These are phyloP conservation scores for Amphiduros pacificus DNA, from an alignment of 2,888 invertebrate genomes.

Conservation along the genomic window DNA sequence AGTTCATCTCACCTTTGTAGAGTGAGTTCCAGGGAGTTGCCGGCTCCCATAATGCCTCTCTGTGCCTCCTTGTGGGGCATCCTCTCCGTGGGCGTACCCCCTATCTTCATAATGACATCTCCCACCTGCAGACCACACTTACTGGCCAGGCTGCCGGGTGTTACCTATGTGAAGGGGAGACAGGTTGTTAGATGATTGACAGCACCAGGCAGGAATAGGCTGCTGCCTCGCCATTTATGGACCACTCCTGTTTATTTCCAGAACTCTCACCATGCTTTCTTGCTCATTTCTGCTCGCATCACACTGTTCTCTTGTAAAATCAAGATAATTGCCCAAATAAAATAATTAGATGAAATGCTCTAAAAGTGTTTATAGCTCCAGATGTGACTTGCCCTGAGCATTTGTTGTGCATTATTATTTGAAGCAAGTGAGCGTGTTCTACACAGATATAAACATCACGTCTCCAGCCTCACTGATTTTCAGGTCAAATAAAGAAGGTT, in stretches of 20 bases:
- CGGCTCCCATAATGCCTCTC: conserved; percentile 49
- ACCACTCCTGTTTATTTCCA: too few species aligned
- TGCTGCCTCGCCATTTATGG: too few species aligned
- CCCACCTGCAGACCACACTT: conserved; percentile 57
- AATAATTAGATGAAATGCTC: background rate
- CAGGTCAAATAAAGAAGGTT: too few species aligned
- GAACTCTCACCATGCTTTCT: too few species aligned
- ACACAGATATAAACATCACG: too few species aligned
- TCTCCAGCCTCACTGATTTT: too few species aligned
- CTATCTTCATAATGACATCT: conserved; percentile 56
- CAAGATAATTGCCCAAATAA: background rate
- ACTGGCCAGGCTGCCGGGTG: conserved; percentile 55
- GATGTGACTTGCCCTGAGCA: too few species aligned
- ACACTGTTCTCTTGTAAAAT: background rate
- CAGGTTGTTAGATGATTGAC: conserved; percentile 5
- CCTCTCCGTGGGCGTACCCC: conserved; percentile 40
- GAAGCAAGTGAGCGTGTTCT: too few species aligned
- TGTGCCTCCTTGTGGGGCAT: conserved; percentile 58
- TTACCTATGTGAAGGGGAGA: conserved; percentile 43
- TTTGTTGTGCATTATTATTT: too few species aligned
- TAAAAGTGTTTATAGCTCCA: too few species aligned
- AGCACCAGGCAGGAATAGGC: too few species aligned
- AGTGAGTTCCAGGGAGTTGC: conserved; percentile 53
- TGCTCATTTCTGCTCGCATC: too few species aligned
- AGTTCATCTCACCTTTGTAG: conserved; percentile 45